A percentile compares a stretch with the other conserved stretches of the same genome.
Conservation (phyloP, 1,140 invertebrate genomes). For the Tachypleus tridentatus region DNA sequence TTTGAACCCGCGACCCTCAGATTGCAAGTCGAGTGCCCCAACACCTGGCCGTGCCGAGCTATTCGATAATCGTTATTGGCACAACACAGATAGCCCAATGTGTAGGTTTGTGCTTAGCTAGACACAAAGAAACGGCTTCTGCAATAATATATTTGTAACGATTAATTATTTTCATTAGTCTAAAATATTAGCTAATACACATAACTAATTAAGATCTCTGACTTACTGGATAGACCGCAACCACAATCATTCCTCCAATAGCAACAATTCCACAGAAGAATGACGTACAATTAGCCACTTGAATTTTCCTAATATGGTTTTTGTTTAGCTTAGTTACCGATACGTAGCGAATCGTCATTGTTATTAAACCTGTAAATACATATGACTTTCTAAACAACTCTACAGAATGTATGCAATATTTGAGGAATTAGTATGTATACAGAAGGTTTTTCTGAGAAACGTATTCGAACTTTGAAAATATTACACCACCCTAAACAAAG, state of each 20-base stretch:
- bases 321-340: conserved; percentile 11
- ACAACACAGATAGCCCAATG: not conserved
- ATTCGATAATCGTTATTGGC: too few relatives aligned
- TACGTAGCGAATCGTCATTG: conserved; percentile 8
- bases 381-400: too few relatives aligned
- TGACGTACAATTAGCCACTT: conserved; percentile 6
- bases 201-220: not conserved
- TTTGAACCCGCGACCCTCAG: too few relatives aligned
- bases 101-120: not conserved
- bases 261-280: conserved; percentile 12
- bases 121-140: not conserved
- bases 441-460: too few relatives aligned
- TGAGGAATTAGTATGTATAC: too few relatives aligned
- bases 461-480: too few relatives aligned
- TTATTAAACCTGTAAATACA: conserved; percentile 6
- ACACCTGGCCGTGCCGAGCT: too few relatives aligned
- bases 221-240: conserved; percentile 16
- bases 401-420: too few relatives aligned
- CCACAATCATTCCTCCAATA: conserved; percentile 14
- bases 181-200: not conserved
- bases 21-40: too few relatives aligned
- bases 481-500: too few relatives aligned
- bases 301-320: conserved; percentile 5
- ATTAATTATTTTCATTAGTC: too few relatives aligned
- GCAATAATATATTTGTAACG: too few relatives aligned